Percentiles rank a stretch among this genome's conserved stretches.
phyloP scores from a whole-genome alignment of 2,113 vertebrate species.

The Varanus salvator region DNA sequence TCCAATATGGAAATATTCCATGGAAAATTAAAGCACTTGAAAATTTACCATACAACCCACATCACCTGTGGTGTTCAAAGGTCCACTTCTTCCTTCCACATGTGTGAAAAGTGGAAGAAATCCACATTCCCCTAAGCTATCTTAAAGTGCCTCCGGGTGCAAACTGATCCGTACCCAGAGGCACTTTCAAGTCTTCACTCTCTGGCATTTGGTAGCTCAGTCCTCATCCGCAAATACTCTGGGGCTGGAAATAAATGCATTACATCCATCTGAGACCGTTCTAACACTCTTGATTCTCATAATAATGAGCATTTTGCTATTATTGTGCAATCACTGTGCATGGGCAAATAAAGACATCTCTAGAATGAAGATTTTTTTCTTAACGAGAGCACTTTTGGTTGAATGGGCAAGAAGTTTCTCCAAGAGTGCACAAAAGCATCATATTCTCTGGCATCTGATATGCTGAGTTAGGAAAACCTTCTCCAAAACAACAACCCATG shows the following conservation, averaged over 20 bases:
- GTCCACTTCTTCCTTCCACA: neutral
- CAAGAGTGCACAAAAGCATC: neutral
- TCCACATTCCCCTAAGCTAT: too few species aligned
- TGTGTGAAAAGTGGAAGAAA: neutral
- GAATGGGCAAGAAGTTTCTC: neutral
- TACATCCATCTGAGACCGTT: neutral
- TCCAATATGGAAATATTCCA: too few species aligned
- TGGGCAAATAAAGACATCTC: neutral
- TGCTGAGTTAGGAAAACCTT: neutral
- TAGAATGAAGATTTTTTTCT: neutral
- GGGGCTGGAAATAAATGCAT: neutral
- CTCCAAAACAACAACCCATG: neutral
- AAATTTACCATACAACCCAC: too few species aligned
- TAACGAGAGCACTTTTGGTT: neutral
- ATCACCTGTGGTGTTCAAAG: too few species aligned
- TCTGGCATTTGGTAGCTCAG: neutral
- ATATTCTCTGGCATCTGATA: neutral
- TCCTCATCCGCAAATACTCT: neutral
- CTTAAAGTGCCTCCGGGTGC: too few species aligned
- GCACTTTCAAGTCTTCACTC: too few species aligned
- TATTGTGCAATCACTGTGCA: neutral
- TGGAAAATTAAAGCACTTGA: too few species aligned
- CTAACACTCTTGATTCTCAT: neutral
- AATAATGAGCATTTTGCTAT: neutral
- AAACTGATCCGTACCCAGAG: too few species aligned